phyloP scores from a whole-genome alignment of 2,888 invertebrate species.

The Acanthoscelides obtectus region DNA sequence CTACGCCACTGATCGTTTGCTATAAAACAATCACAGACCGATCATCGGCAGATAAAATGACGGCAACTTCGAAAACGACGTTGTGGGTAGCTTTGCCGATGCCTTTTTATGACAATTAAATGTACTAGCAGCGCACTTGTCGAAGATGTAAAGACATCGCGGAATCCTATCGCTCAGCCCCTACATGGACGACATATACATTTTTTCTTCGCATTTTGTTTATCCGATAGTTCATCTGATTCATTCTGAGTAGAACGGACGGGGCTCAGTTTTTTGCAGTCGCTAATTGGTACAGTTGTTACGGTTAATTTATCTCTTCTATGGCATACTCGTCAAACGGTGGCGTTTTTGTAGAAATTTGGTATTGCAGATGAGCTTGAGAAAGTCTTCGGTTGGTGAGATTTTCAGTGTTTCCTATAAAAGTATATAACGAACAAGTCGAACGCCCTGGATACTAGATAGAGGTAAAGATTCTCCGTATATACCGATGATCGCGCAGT shows the following conservation, averaged over 20 bases:
- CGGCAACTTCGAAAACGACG: conserved; percentile 13
- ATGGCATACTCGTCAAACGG: neutral
- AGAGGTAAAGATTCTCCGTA: neutral
- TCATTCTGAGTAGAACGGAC: conserved; percentile 40
- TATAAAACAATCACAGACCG: conserved; percentile 15
- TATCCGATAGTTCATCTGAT: neutral
- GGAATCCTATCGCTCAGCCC: conserved; percentile 2
- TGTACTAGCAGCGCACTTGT: conserved; percentile 1
- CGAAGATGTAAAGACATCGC: conserved; percentile 5
- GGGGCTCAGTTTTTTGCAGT: neutral
- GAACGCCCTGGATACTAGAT: neutral
- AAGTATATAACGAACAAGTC: neutral
- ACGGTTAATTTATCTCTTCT: neutral
- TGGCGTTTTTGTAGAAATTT: neutral
- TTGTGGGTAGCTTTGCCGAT: conserved; percentile 8
- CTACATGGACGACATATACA: neutral
- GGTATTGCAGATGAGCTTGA: neutral
- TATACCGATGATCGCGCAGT: too few relatives aligned
- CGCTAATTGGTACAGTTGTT: neutral
- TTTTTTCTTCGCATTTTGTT: neutral
- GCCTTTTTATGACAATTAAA: conserved; percentile 6
- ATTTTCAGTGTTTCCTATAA: neutral
- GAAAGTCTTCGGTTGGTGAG: neutral
- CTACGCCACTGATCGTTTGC: conserved; percentile 14
- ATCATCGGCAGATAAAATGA: conserved; percentile 16